Evolutionary conservation across 2,113 vertebrate genomes (phyloP).

Genomic region (Crypturellus undulatus): DNA sequence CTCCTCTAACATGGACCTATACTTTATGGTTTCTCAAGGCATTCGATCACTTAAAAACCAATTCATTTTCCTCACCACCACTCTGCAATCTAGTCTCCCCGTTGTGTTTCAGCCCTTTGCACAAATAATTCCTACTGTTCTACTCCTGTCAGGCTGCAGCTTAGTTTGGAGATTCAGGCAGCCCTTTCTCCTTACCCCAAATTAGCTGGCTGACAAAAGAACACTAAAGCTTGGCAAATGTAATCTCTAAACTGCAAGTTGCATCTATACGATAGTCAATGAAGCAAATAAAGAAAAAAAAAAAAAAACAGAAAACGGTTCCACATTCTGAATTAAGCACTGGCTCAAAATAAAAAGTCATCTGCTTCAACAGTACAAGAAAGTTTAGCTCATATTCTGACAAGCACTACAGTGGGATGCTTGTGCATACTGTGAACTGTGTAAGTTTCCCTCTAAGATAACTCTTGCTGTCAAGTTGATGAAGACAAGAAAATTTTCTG

Average conservation of each 20-base stretch:
- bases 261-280: no score
- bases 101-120: background rate
- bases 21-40: background rate
- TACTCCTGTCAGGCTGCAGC: background rate
- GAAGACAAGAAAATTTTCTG: background rate
- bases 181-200: no score
- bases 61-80: background rate
- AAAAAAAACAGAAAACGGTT: background rate
- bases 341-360: background rate
- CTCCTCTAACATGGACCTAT: background rate
- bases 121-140: background rate
- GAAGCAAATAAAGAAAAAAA: background rate
- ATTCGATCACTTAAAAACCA: background rate
- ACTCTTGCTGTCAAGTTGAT: background rate
- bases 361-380: background rate
- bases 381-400: background rate
- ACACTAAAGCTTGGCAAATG: background rate
- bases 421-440: background rate
- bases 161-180: background rate
- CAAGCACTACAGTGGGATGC: background rate
- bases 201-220: background rate
- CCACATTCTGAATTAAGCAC: no score
- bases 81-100: background rate
- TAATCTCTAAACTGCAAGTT: background rate
- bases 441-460: no score